A percentile compares a stretch with the other conserved stretches of the same genome.
Conservation (phyloP, 1,140 invertebrate genomes). For the Caenorhabditis elegans region DNA sequence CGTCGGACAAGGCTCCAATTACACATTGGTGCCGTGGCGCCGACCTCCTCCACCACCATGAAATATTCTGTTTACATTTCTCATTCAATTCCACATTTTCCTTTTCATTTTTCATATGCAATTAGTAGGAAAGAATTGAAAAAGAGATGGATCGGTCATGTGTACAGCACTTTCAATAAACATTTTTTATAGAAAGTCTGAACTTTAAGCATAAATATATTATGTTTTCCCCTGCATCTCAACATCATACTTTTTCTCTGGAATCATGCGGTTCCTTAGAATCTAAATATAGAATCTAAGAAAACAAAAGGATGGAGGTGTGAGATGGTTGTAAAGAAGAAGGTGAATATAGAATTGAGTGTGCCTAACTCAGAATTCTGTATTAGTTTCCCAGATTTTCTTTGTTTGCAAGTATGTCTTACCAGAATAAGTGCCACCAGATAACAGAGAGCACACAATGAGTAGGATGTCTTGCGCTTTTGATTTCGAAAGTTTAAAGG, state of each 20-base stretch:
- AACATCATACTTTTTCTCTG: not conserved
- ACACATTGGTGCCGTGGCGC: not conserved
- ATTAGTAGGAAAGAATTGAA: not conserved
- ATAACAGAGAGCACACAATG: constrained; percentile 51
- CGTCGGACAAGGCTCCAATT: not conserved
- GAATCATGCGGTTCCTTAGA: not conserved
- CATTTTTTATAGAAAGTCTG: not conserved
- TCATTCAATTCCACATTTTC: not conserved
- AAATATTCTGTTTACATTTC: constrained; percentile 24
- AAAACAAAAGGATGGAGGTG: not conserved
- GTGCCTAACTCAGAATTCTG: not conserved
- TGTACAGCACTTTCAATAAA: not conserved
- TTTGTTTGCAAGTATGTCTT: not conserved
- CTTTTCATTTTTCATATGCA: constrained; percentile 23
- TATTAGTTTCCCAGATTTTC: not conserved
- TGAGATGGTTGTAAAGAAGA: constrained; percentile 1
- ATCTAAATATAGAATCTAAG: not conserved
- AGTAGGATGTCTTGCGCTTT: constrained; percentile 42
- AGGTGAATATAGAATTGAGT: not conserved
- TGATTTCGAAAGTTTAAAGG: constrained; percentile 47
- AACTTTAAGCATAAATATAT: not conserved
- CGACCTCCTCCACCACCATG: not conserved
- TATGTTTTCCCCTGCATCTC: not conserved
- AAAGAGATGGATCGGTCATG: not conserved
- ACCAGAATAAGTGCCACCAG: constrained; percentile 56